Evolutionary conservation across 1,140 invertebrate genomes (phyloP).

Genomic region (Arctopsyche grandis): DNA sequence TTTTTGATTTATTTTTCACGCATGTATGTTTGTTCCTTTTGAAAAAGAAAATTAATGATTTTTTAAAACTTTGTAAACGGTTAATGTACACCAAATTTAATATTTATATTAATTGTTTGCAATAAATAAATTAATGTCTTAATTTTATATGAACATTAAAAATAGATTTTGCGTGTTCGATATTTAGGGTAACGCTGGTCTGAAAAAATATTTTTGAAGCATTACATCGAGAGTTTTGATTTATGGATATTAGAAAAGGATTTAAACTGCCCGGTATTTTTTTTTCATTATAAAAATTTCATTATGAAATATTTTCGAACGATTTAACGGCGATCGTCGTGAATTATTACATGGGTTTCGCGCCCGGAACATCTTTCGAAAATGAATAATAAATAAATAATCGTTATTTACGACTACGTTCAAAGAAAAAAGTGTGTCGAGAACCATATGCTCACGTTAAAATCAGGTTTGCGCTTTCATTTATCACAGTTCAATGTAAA

Average conservation of each 20-base stretch:
- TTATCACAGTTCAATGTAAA: constrained; percentile 32
- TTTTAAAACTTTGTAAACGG: no score
- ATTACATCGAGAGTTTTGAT: constrained; percentile 17
- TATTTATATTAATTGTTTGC: no score
- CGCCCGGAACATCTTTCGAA: not conserved
- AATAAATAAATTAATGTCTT: no score
- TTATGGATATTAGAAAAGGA: constrained; percentile 24
- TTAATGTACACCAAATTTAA: no score
- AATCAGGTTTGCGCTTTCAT: constrained; percentile 2
- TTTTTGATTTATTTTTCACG: no score
- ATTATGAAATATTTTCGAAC: constrained; percentile 28
- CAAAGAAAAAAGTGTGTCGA: not conserved
- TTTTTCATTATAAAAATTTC: constrained; percentile 10
- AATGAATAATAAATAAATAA: constrained; percentile 23
- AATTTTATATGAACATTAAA: no score
- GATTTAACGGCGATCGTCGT: not conserved
- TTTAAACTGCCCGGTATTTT: not conserved
- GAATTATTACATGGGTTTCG: constrained; percentile 11
- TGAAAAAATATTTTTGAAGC: not conserved
- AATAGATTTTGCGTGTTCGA: constrained; percentile 1
- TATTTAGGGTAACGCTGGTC: not conserved
- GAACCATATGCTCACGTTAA: no score
- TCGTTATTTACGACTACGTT: not conserved
- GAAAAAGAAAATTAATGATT: no score
- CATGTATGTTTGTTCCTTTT: no score